These are phyloP conservation scores for Amorpha juglandis DNA, from an alignment of 2,888 invertebrate genomes.

Conservation along the genomic window DNA sequence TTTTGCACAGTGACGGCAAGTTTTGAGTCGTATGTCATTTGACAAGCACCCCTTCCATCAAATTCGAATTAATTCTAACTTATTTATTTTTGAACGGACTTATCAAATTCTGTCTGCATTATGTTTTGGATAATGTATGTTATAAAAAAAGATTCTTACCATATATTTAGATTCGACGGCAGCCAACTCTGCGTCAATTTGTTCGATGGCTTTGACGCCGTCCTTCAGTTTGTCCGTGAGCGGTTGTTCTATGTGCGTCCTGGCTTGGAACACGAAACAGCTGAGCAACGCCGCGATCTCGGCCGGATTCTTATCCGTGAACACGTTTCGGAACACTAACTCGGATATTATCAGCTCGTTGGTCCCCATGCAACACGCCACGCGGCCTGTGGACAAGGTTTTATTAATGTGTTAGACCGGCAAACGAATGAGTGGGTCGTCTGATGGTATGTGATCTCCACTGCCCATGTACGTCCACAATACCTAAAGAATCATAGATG, in stretches of 20 bases:
- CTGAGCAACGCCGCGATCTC: conserved; percentile 98
- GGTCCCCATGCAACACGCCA: conserved; percentile 80
- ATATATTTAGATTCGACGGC: conserved; percentile 86
- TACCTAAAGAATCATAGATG: no score
- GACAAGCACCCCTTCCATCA: no score
- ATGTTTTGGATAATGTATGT: no score
- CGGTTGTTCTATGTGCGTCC: conserved; percentile 85
- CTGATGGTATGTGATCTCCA: no score
- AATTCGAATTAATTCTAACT: no score
- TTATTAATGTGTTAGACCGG: no score
- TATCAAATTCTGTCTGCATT: no score
- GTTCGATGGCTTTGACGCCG: conserved; percentile 88
- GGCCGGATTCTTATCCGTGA: conserved; percentile 92
- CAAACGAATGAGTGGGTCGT: no score
- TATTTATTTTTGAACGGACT: no score
- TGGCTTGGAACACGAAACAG: conserved; percentile 95
- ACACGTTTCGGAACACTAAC: conserved; percentile 94
- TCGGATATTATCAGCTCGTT: conserved; percentile 97
- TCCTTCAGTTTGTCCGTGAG: conserved; percentile 84
- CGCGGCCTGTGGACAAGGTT: conserved; percentile 52
- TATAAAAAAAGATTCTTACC: conserved; percentile 54
- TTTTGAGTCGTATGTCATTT: no score
- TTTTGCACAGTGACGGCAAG: no score
- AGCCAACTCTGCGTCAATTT: conserved; percentile 88
- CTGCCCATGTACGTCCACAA: no score